These are phyloP conservation scores for Cassiopea xamachana DNA, from an alignment of 30 jellyfish, hydroid and myxozoan species.

Conservation along the genomic window DNA sequence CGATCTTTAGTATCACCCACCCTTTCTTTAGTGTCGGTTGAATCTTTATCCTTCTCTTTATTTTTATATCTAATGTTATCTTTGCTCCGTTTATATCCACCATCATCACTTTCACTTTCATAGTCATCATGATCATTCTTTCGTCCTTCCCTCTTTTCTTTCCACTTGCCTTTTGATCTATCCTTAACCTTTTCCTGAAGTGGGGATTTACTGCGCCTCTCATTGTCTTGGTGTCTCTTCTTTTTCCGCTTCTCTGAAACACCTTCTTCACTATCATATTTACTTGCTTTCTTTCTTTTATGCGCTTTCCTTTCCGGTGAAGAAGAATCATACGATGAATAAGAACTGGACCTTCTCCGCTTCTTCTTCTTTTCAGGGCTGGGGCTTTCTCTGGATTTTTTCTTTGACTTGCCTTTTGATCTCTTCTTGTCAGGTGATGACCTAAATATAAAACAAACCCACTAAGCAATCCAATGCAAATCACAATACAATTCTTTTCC, in stretches of 20 bases:
- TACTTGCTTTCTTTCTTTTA: constrained; percentile 63
- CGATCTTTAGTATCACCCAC: constrained; percentile 27
- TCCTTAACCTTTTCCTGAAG: constrained; percentile 54
- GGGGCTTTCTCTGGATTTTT: constrained; percentile 52
- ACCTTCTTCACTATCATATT: constrained; percentile 63
- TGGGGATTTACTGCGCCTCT: constrained; percentile 64
- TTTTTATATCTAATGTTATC: constrained; percentile 17
- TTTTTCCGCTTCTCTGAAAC: constrained; percentile 32
- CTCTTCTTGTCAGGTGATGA: constrained; percentile 59
- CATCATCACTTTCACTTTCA: constrained; percentile 58
- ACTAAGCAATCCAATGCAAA: neutral
- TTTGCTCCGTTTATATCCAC: constrained; percentile 4
- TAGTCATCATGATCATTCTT: constrained; percentile 16
- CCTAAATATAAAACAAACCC: neutral
- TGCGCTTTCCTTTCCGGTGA: constrained; percentile 46
- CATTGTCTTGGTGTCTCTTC: constrained; percentile 29
- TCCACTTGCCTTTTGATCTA: constrained; percentile 17
- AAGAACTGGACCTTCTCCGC: constrained; percentile 56
- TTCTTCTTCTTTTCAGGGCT: constrained; percentile 68
- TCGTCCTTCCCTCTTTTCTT: constrained; percentile 17
- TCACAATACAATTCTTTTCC: too few species aligned
- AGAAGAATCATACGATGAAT: constrained; percentile 36
- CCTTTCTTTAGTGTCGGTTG: constrained; percentile 20
- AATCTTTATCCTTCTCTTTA: constrained; percentile 40
- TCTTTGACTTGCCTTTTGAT: constrained; percentile 58